Evolutionary conservation across 2,888 invertebrate species (phyloP).

Genomic region (Chrysomela aeneicollis): DNA sequence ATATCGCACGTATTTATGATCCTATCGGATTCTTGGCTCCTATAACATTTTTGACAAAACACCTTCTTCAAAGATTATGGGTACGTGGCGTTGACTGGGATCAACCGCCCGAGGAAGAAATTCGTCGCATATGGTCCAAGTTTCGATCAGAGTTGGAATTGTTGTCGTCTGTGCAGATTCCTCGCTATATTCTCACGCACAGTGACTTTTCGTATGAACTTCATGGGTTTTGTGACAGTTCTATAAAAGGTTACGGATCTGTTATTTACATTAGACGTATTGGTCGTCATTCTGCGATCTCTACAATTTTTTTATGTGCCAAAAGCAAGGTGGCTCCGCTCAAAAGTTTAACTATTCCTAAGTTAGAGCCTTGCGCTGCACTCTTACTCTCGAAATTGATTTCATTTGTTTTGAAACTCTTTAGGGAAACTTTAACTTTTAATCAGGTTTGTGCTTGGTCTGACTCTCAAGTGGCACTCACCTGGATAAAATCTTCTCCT

Average conservation of each 20-base stretch:
- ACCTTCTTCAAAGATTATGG: too few species aligned
- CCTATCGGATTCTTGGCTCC: background rate
- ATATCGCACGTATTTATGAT: background rate
- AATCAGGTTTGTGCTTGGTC: too few species aligned
- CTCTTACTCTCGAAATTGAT: background rate
- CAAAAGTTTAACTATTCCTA: background rate
- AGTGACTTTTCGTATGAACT: background rate
- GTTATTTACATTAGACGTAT: background rate
- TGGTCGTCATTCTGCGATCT: too few species aligned
- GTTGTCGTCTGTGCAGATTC: background rate
- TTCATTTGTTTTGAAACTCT: background rate
- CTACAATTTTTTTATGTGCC: background rate
- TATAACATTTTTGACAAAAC: too few species aligned
- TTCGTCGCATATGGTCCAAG: too few species aligned
- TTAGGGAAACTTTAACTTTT: background rate
- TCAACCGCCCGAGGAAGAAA: too few species aligned
- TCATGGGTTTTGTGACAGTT: background rate
- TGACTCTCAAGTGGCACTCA: too few species aligned
- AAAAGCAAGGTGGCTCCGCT: background rate
- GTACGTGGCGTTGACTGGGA: too few species aligned
- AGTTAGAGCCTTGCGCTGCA: background rate
- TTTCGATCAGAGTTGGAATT: background rate
- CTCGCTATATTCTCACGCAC: background rate
- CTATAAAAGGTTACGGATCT: background rate
- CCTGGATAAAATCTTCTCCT: too few species aligned